Conservation (phyloP, 1,140 invertebrate species). For the Drosophila varians region DNA sequence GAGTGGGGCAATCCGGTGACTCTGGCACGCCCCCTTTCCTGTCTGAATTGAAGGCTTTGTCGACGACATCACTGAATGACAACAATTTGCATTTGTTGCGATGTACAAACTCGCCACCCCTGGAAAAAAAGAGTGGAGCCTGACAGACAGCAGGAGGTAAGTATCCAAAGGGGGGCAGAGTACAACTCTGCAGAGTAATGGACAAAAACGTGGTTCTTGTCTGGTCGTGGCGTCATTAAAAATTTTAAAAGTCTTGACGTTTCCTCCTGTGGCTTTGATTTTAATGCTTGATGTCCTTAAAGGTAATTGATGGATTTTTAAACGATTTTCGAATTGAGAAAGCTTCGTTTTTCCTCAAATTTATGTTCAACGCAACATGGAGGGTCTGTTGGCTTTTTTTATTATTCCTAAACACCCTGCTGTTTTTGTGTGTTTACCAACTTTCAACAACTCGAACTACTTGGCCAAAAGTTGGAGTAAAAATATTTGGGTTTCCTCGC, state of each 20-base stretch:
- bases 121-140: too few species aligned
- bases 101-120: slow-evolving; percentile 11
- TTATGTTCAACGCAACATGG: too few species aligned
- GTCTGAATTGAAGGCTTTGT: not conserved
- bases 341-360: too few species aligned
- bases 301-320: not conserved
- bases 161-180: slow-evolving; percentile 2
- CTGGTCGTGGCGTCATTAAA: slow-evolving; percentile 64
- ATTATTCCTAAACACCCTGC: not conserved
- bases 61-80: slow-evolving; percentile 53
- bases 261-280: slow-evolving; percentile 68
- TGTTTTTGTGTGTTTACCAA: not conserved
- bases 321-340: too few species aligned
- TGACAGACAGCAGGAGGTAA: not conserved
- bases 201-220: slow-evolving; percentile 1
- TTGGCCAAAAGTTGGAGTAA: not conserved
- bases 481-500: slow-evolving; percentile 10
- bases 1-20: not conserved
- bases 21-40: not conserved
- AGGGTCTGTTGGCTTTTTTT: not conserved
- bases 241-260: slow-evolving; percentile 75
- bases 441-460: not conserved
- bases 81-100: slow-evolving; percentile 73
- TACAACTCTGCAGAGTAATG: too few species aligned
- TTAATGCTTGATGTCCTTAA: slow-evolving; percentile 26